These are phyloP conservation scores for Lymantria dispar DNA, from an alignment of 2,888 invertebrate species.

Conservation along the genomic window DNA sequence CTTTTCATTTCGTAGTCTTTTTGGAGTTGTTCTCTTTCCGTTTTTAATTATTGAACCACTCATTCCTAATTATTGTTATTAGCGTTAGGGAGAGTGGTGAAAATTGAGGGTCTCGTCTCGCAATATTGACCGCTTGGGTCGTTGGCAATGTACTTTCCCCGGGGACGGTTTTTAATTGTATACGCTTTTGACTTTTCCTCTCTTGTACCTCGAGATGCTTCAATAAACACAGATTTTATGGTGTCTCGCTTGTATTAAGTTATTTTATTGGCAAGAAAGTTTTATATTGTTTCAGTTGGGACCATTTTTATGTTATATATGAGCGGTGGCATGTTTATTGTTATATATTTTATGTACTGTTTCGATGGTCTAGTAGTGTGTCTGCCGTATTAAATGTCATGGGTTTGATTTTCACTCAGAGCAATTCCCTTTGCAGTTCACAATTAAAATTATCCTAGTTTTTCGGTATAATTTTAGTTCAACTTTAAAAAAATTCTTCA, in stretches of 20 bases:
- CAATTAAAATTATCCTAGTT: no score
- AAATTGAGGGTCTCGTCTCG: constrained; percentile 78
- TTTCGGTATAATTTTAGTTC: no score
- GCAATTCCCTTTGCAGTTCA: no score
- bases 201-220: constrained; percentile 75
- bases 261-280: constrained; percentile 55
- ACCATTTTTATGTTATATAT: constrained; percentile 1
- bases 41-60: constrained; percentile 84
- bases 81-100: constrained; percentile 79
- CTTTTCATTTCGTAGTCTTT: constrained; percentile 58
- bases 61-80: constrained; percentile 84
- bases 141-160: constrained; percentile 55
- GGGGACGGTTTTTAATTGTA: constrained; percentile 78
- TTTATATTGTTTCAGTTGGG: constrained; percentile 30
- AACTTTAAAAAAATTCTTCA: no score
- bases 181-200: constrained; percentile 75
- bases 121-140: constrained; percentile 77
- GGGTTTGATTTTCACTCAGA: no score
- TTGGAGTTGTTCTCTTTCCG: constrained; percentile 79
- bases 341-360: background rate
- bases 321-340: background rate
- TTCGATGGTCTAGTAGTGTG: background rate
- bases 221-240: constrained; percentile 77
- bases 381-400: no score
- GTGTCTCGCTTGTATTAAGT: constrained; percentile 61